Evolutionary conservation across 2,113 vertebrate species (phyloP).

Genomic region (Dunckerocampus dactyliophorus): DNA sequence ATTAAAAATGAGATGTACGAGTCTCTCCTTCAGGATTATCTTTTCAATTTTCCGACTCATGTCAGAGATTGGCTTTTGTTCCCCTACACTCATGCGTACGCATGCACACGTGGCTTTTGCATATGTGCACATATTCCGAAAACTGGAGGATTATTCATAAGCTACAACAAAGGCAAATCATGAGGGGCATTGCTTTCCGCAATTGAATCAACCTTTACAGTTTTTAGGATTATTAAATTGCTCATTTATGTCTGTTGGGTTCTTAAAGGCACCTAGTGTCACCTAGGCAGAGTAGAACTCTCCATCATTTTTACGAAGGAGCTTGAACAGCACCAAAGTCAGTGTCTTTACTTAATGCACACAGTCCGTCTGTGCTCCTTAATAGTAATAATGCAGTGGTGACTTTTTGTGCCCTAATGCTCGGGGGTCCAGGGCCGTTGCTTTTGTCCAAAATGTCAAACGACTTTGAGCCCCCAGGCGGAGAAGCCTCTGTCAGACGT

Average conservation of each 20-base stretch:
- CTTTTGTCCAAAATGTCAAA: slow-evolving; percentile 50
- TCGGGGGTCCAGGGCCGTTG: slow-evolving; percentile 41
- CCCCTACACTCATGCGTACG: slow-evolving; percentile 53
- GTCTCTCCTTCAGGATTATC: slow-evolving; percentile 43
- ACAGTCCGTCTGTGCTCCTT: slow-evolving; percentile 54
- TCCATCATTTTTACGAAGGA: slow-evolving; percentile 11
- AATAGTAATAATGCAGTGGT: slow-evolving; percentile 50
- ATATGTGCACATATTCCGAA: slow-evolving; percentile 55
- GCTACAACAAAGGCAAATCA: slow-evolving; percentile 61
- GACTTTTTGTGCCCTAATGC: slow-evolving; percentile 50
- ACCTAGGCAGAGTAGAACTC: slow-evolving; percentile 57
- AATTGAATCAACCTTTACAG: slow-evolving; percentile 44
- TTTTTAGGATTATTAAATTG: slow-evolving; percentile 46
- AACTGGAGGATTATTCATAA: slow-evolving; percentile 48
- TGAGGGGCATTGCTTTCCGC: slow-evolving; percentile 42
- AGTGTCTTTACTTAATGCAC: slow-evolving; percentile 37
- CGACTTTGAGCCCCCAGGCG: slow-evolving; percentile 62
- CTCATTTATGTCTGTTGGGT: slow-evolving; percentile 48
- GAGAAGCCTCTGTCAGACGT: slow-evolving; percentile 77
- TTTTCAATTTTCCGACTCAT: slow-evolving; percentile 44
- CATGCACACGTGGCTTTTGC: slow-evolving; percentile 64
- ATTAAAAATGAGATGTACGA: slow-evolving; percentile 16
- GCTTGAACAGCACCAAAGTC: slow-evolving; percentile 39
- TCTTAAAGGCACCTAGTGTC: slow-evolving; percentile 66
- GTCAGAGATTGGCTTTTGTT: slow-evolving; percentile 52